Evolutionary conservation across 1,140 invertebrate species (phyloP).

Genomic region (Polypedilum vanderplanki): DNA sequence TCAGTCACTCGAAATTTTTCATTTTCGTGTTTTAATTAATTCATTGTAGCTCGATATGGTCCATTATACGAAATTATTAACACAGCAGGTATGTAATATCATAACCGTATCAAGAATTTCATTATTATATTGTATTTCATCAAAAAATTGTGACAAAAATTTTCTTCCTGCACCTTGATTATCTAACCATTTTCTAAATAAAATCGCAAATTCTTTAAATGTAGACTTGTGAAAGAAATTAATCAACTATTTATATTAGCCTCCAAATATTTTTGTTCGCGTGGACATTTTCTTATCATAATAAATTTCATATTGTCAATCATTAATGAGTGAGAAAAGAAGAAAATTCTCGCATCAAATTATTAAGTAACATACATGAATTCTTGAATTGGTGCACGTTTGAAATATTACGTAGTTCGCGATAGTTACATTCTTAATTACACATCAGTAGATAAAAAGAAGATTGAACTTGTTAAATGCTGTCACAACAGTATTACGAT

Average conservation of each 20-base stretch:
- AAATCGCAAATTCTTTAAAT: no score
- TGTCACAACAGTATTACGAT: not conserved
- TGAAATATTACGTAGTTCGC: no score
- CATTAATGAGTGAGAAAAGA: not conserved
- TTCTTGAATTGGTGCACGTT: no score
- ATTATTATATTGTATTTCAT: not conserved
- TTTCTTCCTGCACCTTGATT: not conserved
- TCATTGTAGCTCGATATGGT: not conserved
- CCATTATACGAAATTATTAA: constrained; percentile 14
- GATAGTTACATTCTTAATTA: not conserved
- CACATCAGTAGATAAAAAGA: not conserved
- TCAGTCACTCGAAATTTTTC: not conserved
- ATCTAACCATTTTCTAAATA: not conserved
- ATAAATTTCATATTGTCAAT: not conserved
- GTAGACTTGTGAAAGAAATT: no score
- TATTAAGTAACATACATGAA: constrained; percentile 6
- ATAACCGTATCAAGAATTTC: not conserved
- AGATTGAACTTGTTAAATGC: not conserved
- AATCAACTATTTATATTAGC: no score
- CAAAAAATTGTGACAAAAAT: not conserved
- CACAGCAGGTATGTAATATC: not conserved
- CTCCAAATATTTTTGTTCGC: no score
- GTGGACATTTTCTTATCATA: not conserved
- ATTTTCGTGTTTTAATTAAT: not conserved
- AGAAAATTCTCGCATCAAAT: not conserved